Evolutionary conservation across 1,140 invertebrate genomes (phyloP).

Genomic region (Drosophila lacertosa): DNA sequence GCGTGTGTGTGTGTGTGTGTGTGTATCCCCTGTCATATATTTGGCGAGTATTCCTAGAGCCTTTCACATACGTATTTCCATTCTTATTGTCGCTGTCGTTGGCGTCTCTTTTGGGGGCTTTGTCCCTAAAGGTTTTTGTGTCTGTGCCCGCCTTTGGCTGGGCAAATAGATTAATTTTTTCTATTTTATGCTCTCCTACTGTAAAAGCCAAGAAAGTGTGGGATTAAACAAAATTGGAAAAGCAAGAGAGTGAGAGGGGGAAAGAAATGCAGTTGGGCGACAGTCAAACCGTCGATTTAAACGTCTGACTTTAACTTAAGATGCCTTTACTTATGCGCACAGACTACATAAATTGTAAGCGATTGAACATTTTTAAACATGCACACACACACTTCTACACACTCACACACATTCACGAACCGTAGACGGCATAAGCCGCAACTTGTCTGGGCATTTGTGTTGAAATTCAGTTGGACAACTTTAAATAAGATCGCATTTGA

Average conservation of each 20-base stretch:
- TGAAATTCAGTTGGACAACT: constrained; percentile 4
- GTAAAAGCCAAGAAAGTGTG: constrained; percentile 38
- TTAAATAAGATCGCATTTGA: constrained; percentile 11
- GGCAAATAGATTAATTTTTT: constrained; percentile 81
- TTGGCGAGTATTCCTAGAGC: constrained; percentile 13
- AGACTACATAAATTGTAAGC: constrained; percentile 62
- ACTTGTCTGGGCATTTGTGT: constrained; percentile 1
- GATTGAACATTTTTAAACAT: constrained; percentile 50
- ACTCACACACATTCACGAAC: neutral
- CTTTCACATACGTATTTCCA: constrained; percentile 29
- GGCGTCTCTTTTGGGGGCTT: constrained; percentile 44
- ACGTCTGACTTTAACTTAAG: constrained; percentile 55
- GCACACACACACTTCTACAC: constrained; percentile 7
- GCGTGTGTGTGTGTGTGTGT: constrained; percentile 24
- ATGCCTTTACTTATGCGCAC: constrained; percentile 57
- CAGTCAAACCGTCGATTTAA: constrained; percentile 28
- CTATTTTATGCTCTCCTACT: constrained; percentile 70
- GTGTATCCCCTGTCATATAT: constrained; percentile 9
- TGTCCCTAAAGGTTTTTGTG: constrained; percentile 67
- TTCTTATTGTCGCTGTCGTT: constrained; percentile 15
- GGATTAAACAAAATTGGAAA: constrained; percentile 1
- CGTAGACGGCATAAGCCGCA: neutral
- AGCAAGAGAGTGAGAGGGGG: neutral
- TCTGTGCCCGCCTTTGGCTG: constrained; percentile 73
- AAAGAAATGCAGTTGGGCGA: constrained; percentile 9